Evolutionary conservation across 1,140 invertebrate genomes (phyloP), one percentile per base, ranked within the genome.

Genomic region (Apis mellifera): DNA sequence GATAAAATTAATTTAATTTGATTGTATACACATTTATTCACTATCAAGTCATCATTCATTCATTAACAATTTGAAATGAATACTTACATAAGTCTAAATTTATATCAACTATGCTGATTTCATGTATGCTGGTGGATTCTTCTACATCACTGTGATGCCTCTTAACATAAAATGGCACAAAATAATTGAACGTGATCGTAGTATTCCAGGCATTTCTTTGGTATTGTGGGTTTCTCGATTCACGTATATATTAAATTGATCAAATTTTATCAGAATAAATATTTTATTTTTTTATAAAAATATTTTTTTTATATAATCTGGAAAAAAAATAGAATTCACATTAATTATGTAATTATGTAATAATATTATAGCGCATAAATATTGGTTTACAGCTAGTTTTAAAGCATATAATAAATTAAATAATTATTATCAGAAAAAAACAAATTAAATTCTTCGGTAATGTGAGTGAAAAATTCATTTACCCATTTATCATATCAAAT

Each of bases 181-280:
- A n/a, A n/a, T n/a, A n/a, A n/a, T n/a, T n/a, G n/a, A n/a, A n/a
- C n/a, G n/a, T n/a, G n/a, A n/a, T n/a, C n/a, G n/a, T n/a, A n/a
- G n/a, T n/a, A n/a, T n/a, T n/a, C n/a, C n/a, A 73, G 1, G 77
- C 84, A 1, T 89, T 84, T 2, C 86, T 84, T 13, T 73, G 88
- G 21, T 88, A 88, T 15, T 77, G 82, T 0, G 70, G 81, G 0
- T 32, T 89, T 0, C 13, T 89, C 1, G 85, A 89, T 68, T 76
- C 82, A 15, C 69, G 86, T 0, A 72, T 64, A 90, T 92, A 26
- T 17, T 88, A 88, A 21, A 90, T 91, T 19, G 90, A 90, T 1
- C 87, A 92, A 73, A 62, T n/a, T 90, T 78, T 92, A 12, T 84
- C 78, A 0, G 86, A 90, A 82, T 74, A 91, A 83, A 91, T 92